Evolutionary conservation across 2,797 vertebrate genomes (phyloP).

Genomic region (Sebastes jordani): DNA sequence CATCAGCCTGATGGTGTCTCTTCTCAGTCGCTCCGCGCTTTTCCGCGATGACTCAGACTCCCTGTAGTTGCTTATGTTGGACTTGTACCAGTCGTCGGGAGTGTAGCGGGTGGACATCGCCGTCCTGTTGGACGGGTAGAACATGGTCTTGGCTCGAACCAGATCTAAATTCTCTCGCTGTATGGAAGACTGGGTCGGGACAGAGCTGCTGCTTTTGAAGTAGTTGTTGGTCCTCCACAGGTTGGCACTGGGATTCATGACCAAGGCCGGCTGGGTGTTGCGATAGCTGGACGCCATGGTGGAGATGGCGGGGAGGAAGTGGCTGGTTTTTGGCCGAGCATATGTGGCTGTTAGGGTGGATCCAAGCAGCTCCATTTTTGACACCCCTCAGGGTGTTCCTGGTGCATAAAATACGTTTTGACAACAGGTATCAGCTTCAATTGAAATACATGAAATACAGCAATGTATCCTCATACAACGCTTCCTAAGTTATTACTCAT

Average conservation of each 20-base stretch:
- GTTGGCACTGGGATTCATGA: slow-evolving; percentile 79
- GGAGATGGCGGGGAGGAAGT: slow-evolving; percentile 89
- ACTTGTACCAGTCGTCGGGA: slow-evolving; percentile 91
- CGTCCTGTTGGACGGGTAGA: slow-evolving; percentile 88
- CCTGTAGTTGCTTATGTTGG: slow-evolving; percentile 89
- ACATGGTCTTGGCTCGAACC: slow-evolving; percentile 80
- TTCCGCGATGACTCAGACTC: slow-evolving; percentile 87
- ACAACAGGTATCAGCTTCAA: background rate
- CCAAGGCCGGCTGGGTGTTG: slow-evolving; percentile 76
- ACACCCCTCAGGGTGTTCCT: background rate
- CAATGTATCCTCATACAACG: no score
- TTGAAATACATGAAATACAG: background rate
- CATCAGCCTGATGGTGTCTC: slow-evolving; percentile 87
- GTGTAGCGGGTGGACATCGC: slow-evolving; percentile 84
- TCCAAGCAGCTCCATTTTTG: slow-evolving; percentile 86
- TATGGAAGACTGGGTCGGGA: slow-evolving; percentile 75
- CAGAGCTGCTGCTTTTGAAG: slow-evolving; percentile 75
- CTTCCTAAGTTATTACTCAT: no score
- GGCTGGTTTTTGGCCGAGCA: slow-evolving; percentile 83
- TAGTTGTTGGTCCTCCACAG: slow-evolving; percentile 88
- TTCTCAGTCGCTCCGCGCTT: slow-evolving; percentile 88
- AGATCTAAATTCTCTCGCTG: slow-evolving; percentile 79
- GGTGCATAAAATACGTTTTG: background rate
- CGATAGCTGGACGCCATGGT: slow-evolving; percentile 87
- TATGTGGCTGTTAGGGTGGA: slow-evolving; percentile 86